Base-by-base conservation (phyloP, 2,797 vertebrate species). In the Melopsittacus undulatus region DNA sequence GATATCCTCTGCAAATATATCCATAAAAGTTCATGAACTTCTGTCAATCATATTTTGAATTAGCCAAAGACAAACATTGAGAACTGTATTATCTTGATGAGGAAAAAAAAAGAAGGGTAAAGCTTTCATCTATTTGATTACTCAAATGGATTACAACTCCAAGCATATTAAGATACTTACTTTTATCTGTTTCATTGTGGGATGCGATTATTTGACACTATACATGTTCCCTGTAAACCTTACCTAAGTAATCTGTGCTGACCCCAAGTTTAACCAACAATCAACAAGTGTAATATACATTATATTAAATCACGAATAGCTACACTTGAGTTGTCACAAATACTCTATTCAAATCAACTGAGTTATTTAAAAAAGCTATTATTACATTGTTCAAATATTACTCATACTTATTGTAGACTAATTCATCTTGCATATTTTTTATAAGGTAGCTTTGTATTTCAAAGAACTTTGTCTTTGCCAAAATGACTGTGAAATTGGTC, bases 1-100 rank as follows among this genome's bases (percentile, higher is more conserved):
- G 20, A 86, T 85, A 81, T 17, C 38, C 84, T 57, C 96, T 96
- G 92, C 74, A 96, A 94, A 93, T 69, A 75, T 6, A 97, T n/a
- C 62, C 77, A 79, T 56, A 77, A 10, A 2, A 45, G 13, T 40
- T 83, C 3, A 49, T 46, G 22, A 93, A 77, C 7, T 70, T 68
- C 80, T 67, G 23, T 87, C 45, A 89, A 49, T 69, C 0, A 10
- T 30, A 76, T 63, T 83, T 75, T 72, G 48, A 89, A 69, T 70
- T 70, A 94, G 34, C 42, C 77, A 32, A 92, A 92, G 26, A 83
- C 11, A 76, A 72, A 64, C 13, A 57, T 5, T 59, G 45, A 66
- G 56, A 77, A 16, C 15, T 6, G n/a, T 46, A 63, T 73, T 32
- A 54, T 32, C 42, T 49, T 62, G 38, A 56, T 12, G 63, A 29